phyloP scores from a whole-genome alignment of 1,140 invertebrate species.

The Tetramorium alpestre region DNA sequence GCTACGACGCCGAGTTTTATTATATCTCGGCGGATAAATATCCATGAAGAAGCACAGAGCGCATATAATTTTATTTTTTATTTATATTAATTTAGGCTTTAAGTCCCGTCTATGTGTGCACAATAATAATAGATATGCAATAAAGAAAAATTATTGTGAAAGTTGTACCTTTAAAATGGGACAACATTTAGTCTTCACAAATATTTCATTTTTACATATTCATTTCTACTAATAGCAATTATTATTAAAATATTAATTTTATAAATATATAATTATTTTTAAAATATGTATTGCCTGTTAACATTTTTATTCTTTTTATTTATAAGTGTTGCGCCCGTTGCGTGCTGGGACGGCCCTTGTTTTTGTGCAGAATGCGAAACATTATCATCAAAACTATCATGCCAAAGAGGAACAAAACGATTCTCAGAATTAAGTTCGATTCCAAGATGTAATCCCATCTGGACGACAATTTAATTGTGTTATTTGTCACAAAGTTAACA shows the following conservation, averaged over 20 bases:
- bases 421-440: slow-evolving; percentile 96
- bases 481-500: slow-evolving; percentile 92
- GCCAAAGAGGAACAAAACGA: slow-evolving; percentile 96
- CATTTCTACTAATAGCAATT: neutral
- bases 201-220: slow-evolving; percentile 4
- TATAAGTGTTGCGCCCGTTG: neutral
- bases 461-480: slow-evolving; percentile 98
- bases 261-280: neutral
- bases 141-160: neutral
- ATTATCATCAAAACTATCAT: slow-evolving; percentile 99
- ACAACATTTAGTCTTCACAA: neutral
- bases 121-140: slow-evolving; percentile 11
- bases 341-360: slow-evolving; percentile 86
- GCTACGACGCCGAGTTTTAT: neutral
- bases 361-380: slow-evolving; percentile 98
- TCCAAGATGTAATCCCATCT: slow-evolving; percentile 99
- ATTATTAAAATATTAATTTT: neutral
- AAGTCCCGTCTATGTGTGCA: neutral
- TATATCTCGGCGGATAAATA: slow-evolving; percentile 13
- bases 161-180: neutral
- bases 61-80: neutral
- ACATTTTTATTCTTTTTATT: neutral
- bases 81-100: neutral
- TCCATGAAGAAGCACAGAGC: neutral
- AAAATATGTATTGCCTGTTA: neutral